These are phyloP conservation scores for Ptyas mucosa DNA, from an alignment of 2,113 vertebrate species.

Conservation along the genomic window DNA sequence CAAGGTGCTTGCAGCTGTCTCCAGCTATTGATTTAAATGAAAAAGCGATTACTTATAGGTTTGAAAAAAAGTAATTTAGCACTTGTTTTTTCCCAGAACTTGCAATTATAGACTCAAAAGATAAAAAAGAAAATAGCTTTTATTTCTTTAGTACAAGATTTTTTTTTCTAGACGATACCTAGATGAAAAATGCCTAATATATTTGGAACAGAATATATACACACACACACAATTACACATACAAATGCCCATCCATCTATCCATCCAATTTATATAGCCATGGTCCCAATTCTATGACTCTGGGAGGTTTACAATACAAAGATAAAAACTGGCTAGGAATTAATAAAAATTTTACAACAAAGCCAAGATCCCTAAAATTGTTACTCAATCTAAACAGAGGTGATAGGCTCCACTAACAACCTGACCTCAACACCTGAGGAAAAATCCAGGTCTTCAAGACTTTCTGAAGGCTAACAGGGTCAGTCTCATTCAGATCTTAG, in stretches of 20 bases:
- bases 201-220: not conserved
- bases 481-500: not conserved
- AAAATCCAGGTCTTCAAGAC: not conserved
- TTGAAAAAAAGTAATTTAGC: not conserved
- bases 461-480: not conserved
- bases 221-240: not conserved
- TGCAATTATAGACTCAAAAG: slow-evolving; percentile 21
- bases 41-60: not conserved
- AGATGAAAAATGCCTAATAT: slow-evolving; percentile 30
- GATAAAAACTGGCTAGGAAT: not conserved
- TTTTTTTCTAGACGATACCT: not conserved
- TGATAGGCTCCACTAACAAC: not conserved
- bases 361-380: not conserved
- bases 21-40: slow-evolving; percentile 18
- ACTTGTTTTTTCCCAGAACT: slow-evolving; percentile 8
- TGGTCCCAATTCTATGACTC: not conserved
- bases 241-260: not conserved
- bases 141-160: slow-evolving; percentile 13
- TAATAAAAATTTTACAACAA: not conserved
- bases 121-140: slow-evolving; percentile 2
- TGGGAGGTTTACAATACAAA: not conserved
- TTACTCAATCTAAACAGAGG: not conserved
- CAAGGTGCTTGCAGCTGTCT: slow-evolving; percentile 1
- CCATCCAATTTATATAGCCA: not conserved
- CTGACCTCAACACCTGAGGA: not conserved